Base-by-base conservation (phyloP, 2,797 vertebrate species). In the Neomorphus geoffroyi region DNA sequence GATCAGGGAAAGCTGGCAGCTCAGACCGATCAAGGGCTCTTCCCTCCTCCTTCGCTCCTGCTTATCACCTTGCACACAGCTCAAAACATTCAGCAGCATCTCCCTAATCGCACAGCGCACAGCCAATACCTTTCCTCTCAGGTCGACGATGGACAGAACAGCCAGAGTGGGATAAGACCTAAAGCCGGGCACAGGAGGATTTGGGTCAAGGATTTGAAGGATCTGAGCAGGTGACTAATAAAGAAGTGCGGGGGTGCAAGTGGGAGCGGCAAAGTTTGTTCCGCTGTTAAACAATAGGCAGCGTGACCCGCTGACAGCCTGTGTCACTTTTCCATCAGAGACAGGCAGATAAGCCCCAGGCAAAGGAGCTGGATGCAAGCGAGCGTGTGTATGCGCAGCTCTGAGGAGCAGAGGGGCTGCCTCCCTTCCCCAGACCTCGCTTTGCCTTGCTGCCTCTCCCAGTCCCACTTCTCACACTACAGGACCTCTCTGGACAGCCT, bases 1-100 rank as follows among this genome's bases (percentile, higher is more conserved):
- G 70, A 82, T 95, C 64, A 89, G 93, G 91, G 86, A 86, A 77
- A 94, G 88, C 93, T 78, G 94, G 92, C 96, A 95, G 98, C 97
- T 98, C 97, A 97, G 81, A 95, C 93, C 64, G 96, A 97, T 97
- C 98, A n/a, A 33, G 97, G 96, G 77, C 88, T 90, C 92, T 95
- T 91, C 97, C 98, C 98, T 96, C 95, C 75, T 88, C 95, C 92
- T 93, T 96, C 26, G 3, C 69, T 69, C 58, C 94, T 10, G 71
- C 92, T 95, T 77, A 93, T 93, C 92, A 86, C 86, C 96, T 81
- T 71, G 90, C 67, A 16, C 88, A 51, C 62, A 89, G 89, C 92
- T 48, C 77, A 32, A 21, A 92, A 45, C 83, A 92, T 48, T 95
- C 95, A 96, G 96, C 88, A 98, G 90, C 97, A 98, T 97, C 97